Conservation (phyloP, 2,113 vertebrate species). For the Sylvicapra grimmia region DNA sequence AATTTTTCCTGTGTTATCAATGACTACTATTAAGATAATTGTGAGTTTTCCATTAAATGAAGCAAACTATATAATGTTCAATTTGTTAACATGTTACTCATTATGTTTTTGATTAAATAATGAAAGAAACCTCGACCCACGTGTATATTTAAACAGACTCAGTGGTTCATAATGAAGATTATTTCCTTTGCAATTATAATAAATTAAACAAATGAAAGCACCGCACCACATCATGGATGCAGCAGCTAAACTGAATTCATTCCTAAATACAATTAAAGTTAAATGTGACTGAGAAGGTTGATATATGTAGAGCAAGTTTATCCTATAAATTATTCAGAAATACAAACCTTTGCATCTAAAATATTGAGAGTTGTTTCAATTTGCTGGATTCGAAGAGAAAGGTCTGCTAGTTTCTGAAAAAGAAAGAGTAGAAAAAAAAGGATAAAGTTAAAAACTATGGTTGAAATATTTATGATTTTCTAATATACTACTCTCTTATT, state of each 20-base stretch:
- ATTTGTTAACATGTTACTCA: not conserved
- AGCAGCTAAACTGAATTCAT: not conserved
- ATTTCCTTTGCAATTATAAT: conserved; percentile 2
- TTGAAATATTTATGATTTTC: conserved; percentile 37
- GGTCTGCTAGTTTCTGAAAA: conserved; percentile 90
- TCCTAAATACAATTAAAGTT: not conserved
- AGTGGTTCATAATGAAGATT: not conserved
- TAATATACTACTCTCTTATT: not conserved
- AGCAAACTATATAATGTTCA: not conserved
- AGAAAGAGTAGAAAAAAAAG: conserved; percentile 49
- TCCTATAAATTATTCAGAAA: not conserved
- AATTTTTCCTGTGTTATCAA: not conserved
- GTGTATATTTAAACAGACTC: not conserved
- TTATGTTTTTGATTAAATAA: not conserved
- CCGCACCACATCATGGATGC: not conserved
- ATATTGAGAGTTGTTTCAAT: conserved; percentile 98
- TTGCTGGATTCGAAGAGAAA: conserved; percentile 96
- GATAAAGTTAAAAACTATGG: conserved; percentile 9
- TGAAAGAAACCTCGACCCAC: not conserved
- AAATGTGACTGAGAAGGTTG: not conserved
- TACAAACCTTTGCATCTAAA: conserved; percentile 95
- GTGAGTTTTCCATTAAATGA: not conserved
- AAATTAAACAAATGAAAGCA: conserved; percentile 8
- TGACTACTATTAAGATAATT: not conserved
- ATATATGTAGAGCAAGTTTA: not conserved